These are phyloP conservation scores for Reinhardtius hippoglossoides DNA, from an alignment of 2,113 vertebrate species.

Conservation along the genomic window DNA sequence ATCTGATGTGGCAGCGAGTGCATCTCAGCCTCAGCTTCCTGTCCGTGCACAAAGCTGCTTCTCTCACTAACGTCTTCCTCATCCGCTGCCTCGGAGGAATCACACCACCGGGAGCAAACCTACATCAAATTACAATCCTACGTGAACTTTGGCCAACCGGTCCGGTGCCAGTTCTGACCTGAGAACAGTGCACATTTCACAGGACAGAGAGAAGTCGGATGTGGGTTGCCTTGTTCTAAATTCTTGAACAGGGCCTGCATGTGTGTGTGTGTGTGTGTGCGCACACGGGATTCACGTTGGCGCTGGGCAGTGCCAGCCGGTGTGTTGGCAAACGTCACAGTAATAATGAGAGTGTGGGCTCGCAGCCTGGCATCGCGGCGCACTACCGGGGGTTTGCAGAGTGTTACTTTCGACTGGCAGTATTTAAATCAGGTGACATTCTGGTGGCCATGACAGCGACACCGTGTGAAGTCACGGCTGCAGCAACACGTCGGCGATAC, in stretches of 20 bases:
- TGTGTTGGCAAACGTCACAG: slow-evolving; percentile 53
- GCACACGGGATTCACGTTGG: slow-evolving; percentile 5
- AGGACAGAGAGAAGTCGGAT: neutral
- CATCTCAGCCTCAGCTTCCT: too few relatives aligned
- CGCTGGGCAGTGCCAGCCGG: slow-evolving; percentile 55
- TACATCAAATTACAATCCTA: slow-evolving; percentile 27
- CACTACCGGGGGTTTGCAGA: neutral
- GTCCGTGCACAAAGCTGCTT: neutral
- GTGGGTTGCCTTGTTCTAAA: slow-evolving; percentile 46
- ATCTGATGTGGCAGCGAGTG: too few relatives aligned
- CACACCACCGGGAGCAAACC: too few relatives aligned
- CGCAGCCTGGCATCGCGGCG: slow-evolving; percentile 18
- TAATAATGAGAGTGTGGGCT: slow-evolving; percentile 57
- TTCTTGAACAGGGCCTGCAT: slow-evolving; percentile 29
- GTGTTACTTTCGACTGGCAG: slow-evolving; percentile 38
- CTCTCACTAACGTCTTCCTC: neutral
- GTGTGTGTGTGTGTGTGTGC: slow-evolving; percentile 22
- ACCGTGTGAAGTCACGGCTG: neutral
- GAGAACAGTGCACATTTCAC: slow-evolving; percentile 22
- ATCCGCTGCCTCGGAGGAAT: too few relatives aligned
- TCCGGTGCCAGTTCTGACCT: slow-evolving; percentile 35
- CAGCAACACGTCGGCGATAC: neutral
- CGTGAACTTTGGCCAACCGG: slow-evolving; percentile 23
- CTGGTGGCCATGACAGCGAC: neutral
- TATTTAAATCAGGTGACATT: slow-evolving; percentile 40